Evolutionary conservation across 2,113 vertebrate species (phyloP), one percentile per base, ranked within the genome.

Genomic region (Melanocharis versteri): DNA sequence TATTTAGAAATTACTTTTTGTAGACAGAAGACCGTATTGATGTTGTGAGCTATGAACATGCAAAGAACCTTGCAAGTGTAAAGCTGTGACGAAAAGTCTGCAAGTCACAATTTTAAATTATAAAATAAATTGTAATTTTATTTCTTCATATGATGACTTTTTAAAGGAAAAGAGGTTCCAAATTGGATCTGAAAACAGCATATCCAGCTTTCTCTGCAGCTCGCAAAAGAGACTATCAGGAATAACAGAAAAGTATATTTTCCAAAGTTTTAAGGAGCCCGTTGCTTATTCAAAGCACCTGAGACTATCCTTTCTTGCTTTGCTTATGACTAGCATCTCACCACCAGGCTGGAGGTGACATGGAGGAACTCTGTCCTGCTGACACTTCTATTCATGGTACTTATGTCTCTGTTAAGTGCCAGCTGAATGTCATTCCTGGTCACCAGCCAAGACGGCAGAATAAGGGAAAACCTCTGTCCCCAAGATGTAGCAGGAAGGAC

Each of bases 1-100:
- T 81, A 9, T 40, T 76, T 61, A 50, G 53, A 44, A 76, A 68
- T 54, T 9, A 40, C 9, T 53, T 5, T 3, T 13, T 28, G 20
- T 26, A 71, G 50, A 37, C 4, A 64, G 47, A 44, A 10, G 30
- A 30, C 19, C 3, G 8, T 17, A 21, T 4, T 0, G 0, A 24
- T 28, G 7, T 24, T 44, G 11, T 27, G 76, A 72, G 18, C 11
- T 44, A 18, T 28, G 60, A 75, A 37, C 35, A 5, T 39, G 19
- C 11, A 27, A 65, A 83, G 12, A 65, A 16, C 7, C 10, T 66
- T 84, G 12, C 13, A 81, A 62, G 23, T 23, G 27, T 35, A 47
- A 70, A 70, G 42, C 24, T 35, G 23, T 28, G 21, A 71, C 28
- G 30, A 10, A 30, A 12, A 17, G 22, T 65, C 50, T 78, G 17